Percentiles rank a stretch among this genome's conserved stretches.
phyloP scores from a whole-genome alignment of 2,888 invertebrate species.

The Agriotes lineatus region DNA sequence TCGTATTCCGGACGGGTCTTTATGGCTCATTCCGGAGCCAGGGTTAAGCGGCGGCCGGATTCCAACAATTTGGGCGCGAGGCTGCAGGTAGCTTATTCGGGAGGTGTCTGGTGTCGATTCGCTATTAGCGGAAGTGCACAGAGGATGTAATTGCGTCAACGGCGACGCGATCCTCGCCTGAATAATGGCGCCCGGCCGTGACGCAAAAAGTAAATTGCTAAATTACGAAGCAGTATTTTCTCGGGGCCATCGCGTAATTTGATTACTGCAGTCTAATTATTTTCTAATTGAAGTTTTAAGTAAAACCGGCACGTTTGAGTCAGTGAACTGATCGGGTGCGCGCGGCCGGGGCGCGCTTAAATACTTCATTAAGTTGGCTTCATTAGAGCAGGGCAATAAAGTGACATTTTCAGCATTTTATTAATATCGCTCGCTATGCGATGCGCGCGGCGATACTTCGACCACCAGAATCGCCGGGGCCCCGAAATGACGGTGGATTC shows the following conservation, averaged over 20 bases:
- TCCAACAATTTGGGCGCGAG: constrained; percentile 34
- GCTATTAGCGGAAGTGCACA: constrained; percentile 44
- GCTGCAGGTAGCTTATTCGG: constrained; percentile 41
- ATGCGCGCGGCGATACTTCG: constrained; percentile 37
- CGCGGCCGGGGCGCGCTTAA: constrained; percentile 36
- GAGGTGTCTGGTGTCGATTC: constrained; percentile 42
- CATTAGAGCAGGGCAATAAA: constrained; percentile 44
- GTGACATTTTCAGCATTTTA: constrained; percentile 54
- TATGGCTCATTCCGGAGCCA: constrained; percentile 12
- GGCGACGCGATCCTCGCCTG: constrained; percentile 38
- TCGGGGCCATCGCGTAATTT: constrained; percentile 56
- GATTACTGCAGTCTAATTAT: constrained; percentile 58
- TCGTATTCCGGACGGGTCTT: constrained; percentile 29
- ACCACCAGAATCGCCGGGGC: constrained; percentile 44
- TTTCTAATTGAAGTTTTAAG: constrained; percentile 57
- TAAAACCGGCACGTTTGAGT: constrained; percentile 27
- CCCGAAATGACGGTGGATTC: constrained; percentile 34
- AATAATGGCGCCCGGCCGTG: constrained; percentile 49
- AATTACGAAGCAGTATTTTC: constrained; percentile 60
- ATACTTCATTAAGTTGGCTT: constrained; percentile 39
- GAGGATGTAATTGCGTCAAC: constrained; percentile 45
- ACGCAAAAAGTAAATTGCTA: constrained; percentile 60
- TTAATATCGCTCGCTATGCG: constrained; percentile 47
- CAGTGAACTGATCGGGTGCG: constrained; percentile 23
- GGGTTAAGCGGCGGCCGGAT: constrained; percentile 39